These are phyloP conservation scores for Elaphurus davidianus DNA, from an alignment of 2,113 vertebrate species.

Conservation along the genomic window DNA sequence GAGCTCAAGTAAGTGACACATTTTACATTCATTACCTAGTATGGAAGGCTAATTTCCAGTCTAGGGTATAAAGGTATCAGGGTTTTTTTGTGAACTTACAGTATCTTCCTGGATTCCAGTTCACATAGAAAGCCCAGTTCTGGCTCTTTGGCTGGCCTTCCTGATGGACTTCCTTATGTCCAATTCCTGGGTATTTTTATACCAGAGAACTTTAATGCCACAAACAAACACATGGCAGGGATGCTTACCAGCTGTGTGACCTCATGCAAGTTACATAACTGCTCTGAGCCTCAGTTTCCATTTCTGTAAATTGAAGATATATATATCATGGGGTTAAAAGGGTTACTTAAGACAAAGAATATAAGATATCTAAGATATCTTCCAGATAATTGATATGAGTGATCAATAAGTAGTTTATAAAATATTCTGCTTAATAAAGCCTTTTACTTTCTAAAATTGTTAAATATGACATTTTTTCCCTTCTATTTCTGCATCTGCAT, in stretches of 20 bases:
- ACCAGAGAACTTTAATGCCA: neutral
- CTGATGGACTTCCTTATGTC: neutral
- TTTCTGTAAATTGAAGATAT: neutral
- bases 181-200: neutral
- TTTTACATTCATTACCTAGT: neutral
- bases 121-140: neutral
- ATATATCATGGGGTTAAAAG: neutral
- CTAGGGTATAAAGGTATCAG: neutral
- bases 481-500: neutral
- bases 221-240: neutral
- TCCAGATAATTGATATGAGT: neutral
- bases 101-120: neutral
- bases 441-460: neutral
- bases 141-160: neutral
- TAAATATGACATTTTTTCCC: neutral
- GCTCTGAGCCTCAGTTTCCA: neutral
- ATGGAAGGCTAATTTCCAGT: neutral
- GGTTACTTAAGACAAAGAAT: neutral
- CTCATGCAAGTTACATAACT: neutral
- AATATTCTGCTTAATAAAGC: neutral
- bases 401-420: neutral
- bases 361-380: neutral
- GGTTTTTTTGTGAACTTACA: neutral
- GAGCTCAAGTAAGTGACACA: neutral
- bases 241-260: neutral